Conservation (phyloP, 2,113 vertebrate genomes). For the Caranx melampygus region DNA sequence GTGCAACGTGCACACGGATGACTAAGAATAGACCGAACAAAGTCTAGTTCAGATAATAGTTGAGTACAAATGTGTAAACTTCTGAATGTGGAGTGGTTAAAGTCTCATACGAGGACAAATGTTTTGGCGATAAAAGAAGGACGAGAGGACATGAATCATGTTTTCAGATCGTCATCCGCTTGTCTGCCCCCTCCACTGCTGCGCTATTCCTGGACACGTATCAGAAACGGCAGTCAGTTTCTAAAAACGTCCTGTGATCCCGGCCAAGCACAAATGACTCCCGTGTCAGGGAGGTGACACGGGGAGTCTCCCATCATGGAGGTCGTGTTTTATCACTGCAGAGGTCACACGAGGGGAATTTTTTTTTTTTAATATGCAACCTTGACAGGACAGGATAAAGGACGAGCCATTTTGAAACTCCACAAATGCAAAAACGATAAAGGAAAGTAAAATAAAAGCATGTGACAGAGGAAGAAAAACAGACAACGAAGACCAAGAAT, state of each 20-base stretch:
- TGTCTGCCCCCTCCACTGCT: conserved; percentile 11
- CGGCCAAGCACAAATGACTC: not conserved
- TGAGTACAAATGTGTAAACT: not conserved
- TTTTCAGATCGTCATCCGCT: not conserved
- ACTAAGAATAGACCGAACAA: conserved; percentile 64
- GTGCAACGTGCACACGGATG: conserved; percentile 14
- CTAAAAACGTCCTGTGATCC: conserved; percentile 53
- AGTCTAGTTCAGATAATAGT: conserved; percentile 11
- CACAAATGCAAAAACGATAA: not conserved
- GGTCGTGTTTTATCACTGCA: not conserved
- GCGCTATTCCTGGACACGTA: conserved; percentile 5
- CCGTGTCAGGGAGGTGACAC: not conserved
- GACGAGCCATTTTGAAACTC: not conserved
- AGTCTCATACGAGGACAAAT: not conserved
- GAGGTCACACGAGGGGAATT: too few species aligned
- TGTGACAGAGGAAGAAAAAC: not conserved
- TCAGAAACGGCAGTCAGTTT: not conserved
- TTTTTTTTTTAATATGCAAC: conserved; percentile 43
- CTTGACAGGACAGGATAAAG: conserved; percentile 28
- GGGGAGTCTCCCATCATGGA: not conserved
- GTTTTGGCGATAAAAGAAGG: not conserved
- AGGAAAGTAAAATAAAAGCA: not conserved
- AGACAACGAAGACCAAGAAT: not conserved
- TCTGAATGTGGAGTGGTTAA: not conserved
- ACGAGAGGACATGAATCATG: conserved; percentile 5